Base-by-base conservation (phyloP, 2,113 vertebrate species). In the Pipa parva region DNA sequence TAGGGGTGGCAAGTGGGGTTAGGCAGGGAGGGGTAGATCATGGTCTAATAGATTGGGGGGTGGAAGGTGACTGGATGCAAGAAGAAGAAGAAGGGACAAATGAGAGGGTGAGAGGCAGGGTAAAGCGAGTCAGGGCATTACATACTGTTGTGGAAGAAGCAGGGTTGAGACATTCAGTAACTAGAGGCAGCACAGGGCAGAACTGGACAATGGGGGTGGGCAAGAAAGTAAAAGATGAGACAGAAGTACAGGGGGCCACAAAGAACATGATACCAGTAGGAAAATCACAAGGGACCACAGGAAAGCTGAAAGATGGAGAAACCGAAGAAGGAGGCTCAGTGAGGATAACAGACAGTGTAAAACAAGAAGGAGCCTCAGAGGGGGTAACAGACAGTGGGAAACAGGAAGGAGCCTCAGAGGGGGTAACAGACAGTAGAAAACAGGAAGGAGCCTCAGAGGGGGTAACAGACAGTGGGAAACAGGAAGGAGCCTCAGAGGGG, bases 1-100 rank as follows among this genome's bases (percentile, higher is more conserved):
- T 21, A 18, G n/a, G 17, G 31, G 55, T 20, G 22, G 29, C 3
- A 4, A 18, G 1, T 20, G 4, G 12, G 31, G 45, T 3, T 18
- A 13, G 3, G 17, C 10, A 2, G 13, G 56, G 10, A 27, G 46
- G 13, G 25, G 24, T 25, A 26, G 57, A 18, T 26, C 73, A 73
- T 79, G 72, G 78, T 73, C 73, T 71, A 39, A 63, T n/a, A n/a
- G n/a, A n/a, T n/a, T n/a, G n/a, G n/a, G n/a, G n/a, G n/a, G n/a
- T n/a, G n/a, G n/a, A n/a, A n/a, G n/a, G n/a, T n/a, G n/a, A n/a
- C n/a, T n/a, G n/a, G n/a, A n/a, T n/a, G n/a, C n/a, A n/a, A n/a
- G n/a, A n/a, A n/a, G n/a, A 75, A 6, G 58, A 51, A 52, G 69
- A 10, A 17, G 29, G 24, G 48, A 2, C 10, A 25, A 22, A 22